A percentile compares a stretch with the other conserved stretches of the same genome.
Conservation (phyloP, 2,888 invertebrate genomes). For the Netelia inedita region DNA sequence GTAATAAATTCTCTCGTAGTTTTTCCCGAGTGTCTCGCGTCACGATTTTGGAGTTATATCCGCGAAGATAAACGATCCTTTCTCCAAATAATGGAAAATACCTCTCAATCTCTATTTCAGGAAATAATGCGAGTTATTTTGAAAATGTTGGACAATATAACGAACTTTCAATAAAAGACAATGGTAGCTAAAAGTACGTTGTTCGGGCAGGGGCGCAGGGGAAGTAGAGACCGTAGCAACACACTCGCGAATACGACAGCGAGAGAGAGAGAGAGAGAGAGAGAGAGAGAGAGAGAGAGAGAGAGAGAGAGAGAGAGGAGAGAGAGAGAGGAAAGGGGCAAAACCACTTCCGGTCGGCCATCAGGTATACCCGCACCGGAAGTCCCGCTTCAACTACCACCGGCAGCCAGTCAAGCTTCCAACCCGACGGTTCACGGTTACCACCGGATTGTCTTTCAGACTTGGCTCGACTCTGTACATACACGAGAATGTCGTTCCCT, state of each 20-base stretch:
- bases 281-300: constrained; percentile 29
- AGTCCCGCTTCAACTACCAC: constrained; percentile 71
- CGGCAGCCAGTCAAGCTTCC: constrained; percentile 29
- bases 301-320: constrained; percentile 24
- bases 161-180: background rate
- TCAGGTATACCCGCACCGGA: constrained; percentile 71
- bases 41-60: background rate
- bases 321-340: constrained; percentile 26
- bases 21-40: background rate
- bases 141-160: background rate
- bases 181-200: background rate
- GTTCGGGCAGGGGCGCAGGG: constrained; percentile 10
- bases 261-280: constrained; percentile 27
- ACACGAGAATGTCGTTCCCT: too few relatives aligned
- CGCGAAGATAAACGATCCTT: background rate
- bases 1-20: background rate
- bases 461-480: background rate
- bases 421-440: constrained; percentile 49
- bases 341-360: constrained; percentile 70
- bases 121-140: background rate
- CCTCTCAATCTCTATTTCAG: background rate
- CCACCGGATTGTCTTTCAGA: constrained; percentile 27
- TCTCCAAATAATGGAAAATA: background rate
- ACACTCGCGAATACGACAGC: constrained; percentile 25
- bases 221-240: constrained; percentile 23